phyloP scores from a whole-genome alignment of 2,888 invertebrate species.

The Idaea dimidiata region DNA sequence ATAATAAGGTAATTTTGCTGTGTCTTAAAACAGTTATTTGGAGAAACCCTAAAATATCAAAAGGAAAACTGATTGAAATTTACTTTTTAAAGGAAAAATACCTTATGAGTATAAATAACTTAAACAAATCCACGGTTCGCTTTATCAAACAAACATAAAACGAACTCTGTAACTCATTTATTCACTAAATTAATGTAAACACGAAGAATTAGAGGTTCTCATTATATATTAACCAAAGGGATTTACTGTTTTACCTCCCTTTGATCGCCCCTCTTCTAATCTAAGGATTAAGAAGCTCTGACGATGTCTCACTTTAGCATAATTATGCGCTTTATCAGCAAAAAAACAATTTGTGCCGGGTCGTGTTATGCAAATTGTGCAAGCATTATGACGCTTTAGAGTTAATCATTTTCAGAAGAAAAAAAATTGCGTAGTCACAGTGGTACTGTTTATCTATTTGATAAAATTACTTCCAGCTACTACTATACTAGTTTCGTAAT shows the following conservation, averaged over 20 bases:
- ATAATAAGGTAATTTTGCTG: background rate
- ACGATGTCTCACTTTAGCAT: constrained; percentile 66
- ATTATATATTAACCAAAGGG: constrained; percentile 76
- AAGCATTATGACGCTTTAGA: constrained; percentile 21
- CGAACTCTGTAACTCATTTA: constrained; percentile 34
- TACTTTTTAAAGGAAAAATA: constrained; percentile 15
- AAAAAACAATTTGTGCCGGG: constrained; percentile 60
- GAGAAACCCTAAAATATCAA: constrained; percentile 10
- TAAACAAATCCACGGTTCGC: constrained; percentile 15
- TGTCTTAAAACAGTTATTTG: no score
- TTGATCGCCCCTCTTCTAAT: constrained; percentile 69
- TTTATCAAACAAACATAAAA: constrained; percentile 22
- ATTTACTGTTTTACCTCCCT: constrained; percentile 57
- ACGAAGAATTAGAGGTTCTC: constrained; percentile 61
- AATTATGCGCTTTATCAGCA: constrained; percentile 68
- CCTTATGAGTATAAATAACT: constrained; percentile 9
- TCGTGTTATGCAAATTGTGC: constrained; percentile 27
- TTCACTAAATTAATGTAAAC: constrained; percentile 73
- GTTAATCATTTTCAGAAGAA: no score
- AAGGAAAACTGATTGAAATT: constrained; percentile 18
- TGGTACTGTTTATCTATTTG: no score
- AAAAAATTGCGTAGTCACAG: no score
- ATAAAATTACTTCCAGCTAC: no score
- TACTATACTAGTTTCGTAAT: no score
- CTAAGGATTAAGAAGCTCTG: constrained; percentile 62